These are phyloP conservation scores for Rhinichthys osculus DNA, from an alignment of 2,797 vertebrate genomes.

Conservation along the genomic window DNA sequence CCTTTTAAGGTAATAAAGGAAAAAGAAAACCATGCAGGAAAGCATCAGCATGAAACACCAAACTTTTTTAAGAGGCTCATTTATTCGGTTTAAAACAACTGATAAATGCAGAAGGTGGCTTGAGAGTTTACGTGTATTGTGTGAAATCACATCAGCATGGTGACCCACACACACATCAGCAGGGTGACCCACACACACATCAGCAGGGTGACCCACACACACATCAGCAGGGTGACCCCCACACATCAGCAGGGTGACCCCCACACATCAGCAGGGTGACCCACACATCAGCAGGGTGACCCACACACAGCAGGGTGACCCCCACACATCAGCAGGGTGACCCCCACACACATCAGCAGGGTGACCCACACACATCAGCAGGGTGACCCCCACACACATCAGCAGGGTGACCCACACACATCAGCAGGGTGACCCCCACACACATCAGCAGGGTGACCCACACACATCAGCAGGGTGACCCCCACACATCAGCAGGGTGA, in stretches of 20 bases:
- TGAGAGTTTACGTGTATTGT: constrained; percentile 20
- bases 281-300: not conserved
- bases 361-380: not conserved
- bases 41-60: constrained; percentile 1
- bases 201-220: not conserved
- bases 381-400: not conserved
- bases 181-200: not conserved
- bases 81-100: constrained; percentile 41
- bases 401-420: not conserved
- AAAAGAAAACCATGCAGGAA: not conserved
- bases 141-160: not conserved
- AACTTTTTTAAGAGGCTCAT: constrained; percentile 6
- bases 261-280: not conserved
- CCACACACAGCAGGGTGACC: not conserved
- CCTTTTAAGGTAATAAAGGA: not conserved
- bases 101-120: constrained; percentile 20
- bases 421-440: not conserved
- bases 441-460: not conserved
- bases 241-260: not conserved
- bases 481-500: not conserved
- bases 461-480: not conserved
- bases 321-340: not conserved
- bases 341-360: not conserved
- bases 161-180: not conserved
- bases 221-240: not conserved